These are phyloP conservation scores for Eristalinus aeneus DNA, from an alignment of 2,888 invertebrate genomes.

Conservation along the genomic window DNA sequence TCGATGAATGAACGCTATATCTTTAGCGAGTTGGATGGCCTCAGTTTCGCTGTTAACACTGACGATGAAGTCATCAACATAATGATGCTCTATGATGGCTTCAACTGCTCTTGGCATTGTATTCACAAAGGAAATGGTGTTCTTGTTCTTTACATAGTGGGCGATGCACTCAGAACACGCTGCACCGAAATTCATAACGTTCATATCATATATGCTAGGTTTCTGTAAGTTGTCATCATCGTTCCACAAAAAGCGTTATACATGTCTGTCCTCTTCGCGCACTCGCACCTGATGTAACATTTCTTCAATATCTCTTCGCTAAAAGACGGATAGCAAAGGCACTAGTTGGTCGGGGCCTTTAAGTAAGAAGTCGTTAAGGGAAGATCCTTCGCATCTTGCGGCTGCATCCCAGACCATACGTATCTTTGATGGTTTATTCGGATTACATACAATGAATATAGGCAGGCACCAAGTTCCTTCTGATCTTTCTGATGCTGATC, in stretches of 20 bases:
- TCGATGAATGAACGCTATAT: background rate
- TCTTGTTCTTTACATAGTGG: constrained; percentile 40
- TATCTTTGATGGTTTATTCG: too few species aligned
- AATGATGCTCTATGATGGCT: constrained; percentile 15
- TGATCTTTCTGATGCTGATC: too few species aligned
- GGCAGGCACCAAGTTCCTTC: too few species aligned
- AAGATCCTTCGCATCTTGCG: too few species aligned
- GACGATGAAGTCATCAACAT: constrained; percentile 26
- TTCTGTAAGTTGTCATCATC: background rate
- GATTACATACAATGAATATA: too few species aligned
- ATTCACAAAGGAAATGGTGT: background rate
- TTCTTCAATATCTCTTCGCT: constrained; percentile 19
- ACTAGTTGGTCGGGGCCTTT: too few species aligned
- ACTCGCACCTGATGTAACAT: constrained; percentile 30
- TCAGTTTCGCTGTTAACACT: constrained; percentile 9
- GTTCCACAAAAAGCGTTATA: constrained; percentile 23
- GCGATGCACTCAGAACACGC: constrained; percentile 56
- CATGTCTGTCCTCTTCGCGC: constrained; percentile 12
- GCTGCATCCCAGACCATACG: too few species aligned
- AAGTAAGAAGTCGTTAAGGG: too few species aligned
- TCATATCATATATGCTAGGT: constrained; percentile 61
- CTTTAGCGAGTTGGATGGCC: constrained; percentile 2
- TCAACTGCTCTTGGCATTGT: constrained; percentile 12
- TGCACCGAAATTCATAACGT: constrained; percentile 49
- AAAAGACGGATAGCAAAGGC: too few species aligned